Evolutionary conservation across 2,888 invertebrate genomes (phyloP), one percentile per base, ranked within the genome.

Genomic region (Chaetoderma sp.): DNA sequence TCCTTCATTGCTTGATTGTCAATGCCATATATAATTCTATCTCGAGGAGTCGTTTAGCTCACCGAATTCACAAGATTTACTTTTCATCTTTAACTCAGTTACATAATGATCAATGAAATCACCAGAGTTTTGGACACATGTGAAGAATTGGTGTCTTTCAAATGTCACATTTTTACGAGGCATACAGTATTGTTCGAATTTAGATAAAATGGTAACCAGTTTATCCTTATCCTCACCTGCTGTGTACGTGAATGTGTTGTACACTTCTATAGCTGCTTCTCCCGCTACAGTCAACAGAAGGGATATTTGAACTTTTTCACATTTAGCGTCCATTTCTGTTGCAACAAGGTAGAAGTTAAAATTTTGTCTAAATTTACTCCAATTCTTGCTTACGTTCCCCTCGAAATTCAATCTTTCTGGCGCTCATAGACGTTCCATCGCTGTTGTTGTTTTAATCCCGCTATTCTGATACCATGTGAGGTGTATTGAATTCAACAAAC

Each of bases 31-130:
- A 57, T 42, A 32, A 57, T 36, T 23, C 39, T 5, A 27, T 57
- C 57, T n/a, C 57, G 39, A 2, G 42, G 23, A n/a, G 18, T 57
- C 25, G 18, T n/a, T 23, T n/a, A 57, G 18, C 13, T 36, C 30
- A 27, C 30, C 57, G 42, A 57, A 57, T 32, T 57, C 45, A 36
- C 60, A 52, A 39, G 4, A 52, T 1, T 27, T 33, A 16, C 36
- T 25, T 16, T 52, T 30, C 23, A 50, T 23, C 21, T 25, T n/a
- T 4, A 60, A 18, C 16, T 60, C 60, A 25, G 50, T 50, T 13
- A 60, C 60, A 54, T 32, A 56, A 23, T 55, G 44, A 44, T 65
- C 61, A 47, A 62, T 33, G n/a, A 28, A 55, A 47, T 60, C 36
- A 1, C 18, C 32, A 23, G 42, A 13, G 23, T 47, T 13, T 44